phyloP scores from a whole-genome alignment of 2,888 invertebrate genomes.

The Eueremaeus valkanovi region DNA sequence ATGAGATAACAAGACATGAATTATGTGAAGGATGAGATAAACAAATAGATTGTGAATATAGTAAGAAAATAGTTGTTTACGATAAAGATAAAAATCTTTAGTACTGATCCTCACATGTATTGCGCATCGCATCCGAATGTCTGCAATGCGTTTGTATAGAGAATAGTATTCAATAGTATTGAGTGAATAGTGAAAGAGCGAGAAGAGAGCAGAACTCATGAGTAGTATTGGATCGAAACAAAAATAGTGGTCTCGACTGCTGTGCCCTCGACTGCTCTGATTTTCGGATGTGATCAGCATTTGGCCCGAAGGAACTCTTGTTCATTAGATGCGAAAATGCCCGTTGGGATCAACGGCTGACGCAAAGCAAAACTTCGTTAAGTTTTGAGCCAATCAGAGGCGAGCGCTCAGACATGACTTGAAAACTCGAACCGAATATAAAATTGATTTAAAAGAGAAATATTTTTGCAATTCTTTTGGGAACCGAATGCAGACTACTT shows the following conservation, averaged over 20 bases:
- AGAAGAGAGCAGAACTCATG: background rate
- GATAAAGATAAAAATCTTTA: too few species aligned
- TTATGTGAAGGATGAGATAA: too few species aligned
- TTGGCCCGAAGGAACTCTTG: slow-evolving; percentile 18
- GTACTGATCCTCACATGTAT: background rate
- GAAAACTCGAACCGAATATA: slow-evolving; percentile 21
- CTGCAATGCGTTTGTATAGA: background rate
- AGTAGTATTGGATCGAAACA: background rate
- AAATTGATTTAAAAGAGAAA: slow-evolving; percentile 33
- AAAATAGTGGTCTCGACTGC: background rate
- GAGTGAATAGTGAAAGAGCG: background rate
- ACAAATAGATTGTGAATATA: too few species aligned
- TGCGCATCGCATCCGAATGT: slow-evolving; percentile 18
- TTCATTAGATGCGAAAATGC: slow-evolving; percentile 31
- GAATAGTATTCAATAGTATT: too few species aligned
- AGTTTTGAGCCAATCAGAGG: slow-evolving; percentile 14
- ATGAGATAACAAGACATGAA: too few species aligned
- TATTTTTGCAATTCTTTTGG: background rate
- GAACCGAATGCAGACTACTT: background rate
- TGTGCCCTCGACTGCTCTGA: slow-evolving; percentile 4
- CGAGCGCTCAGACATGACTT: slow-evolving; percentile 28
- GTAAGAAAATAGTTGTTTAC: too few species aligned
- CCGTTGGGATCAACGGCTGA: slow-evolving; percentile 28
- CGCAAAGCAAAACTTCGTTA: slow-evolving; percentile 34
- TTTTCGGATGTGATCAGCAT: slow-evolving; percentile 33